Conservation (phyloP, 2,113 vertebrate genomes). For the Saguinus imperator region DNA sequence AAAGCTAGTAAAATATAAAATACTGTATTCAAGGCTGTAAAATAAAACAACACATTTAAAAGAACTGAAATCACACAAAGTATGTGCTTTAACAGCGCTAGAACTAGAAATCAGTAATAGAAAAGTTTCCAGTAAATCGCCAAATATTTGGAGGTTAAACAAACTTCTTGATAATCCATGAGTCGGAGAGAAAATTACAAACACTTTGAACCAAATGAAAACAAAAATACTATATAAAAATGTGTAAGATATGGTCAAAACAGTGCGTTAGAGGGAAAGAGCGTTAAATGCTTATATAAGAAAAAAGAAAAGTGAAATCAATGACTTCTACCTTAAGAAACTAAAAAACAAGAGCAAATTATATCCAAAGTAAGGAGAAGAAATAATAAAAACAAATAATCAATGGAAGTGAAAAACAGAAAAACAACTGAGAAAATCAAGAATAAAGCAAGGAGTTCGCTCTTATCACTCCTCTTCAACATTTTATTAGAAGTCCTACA, state of each 20-base stretch:
- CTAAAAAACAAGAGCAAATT: neutral
- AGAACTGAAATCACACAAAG: neutral
- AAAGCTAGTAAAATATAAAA: neutral
- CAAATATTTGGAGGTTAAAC: neutral
- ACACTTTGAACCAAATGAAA: neutral
- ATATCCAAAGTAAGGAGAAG: neutral
- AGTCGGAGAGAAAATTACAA: neutral
- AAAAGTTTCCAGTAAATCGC: neutral
- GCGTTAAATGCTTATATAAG: neutral
- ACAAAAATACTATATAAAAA: neutral
- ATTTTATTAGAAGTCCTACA: neutral
- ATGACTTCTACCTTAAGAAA: neutral
- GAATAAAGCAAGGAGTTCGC: neutral
- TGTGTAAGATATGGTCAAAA: neutral
- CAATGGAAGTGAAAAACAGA: neutral
- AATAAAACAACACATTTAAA: neutral
- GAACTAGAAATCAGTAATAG: neutral
- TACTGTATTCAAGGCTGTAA: neutral
- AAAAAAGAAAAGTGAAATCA: neutral
- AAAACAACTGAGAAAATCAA: neutral
- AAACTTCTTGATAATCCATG: neutral
- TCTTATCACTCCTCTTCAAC: neutral
- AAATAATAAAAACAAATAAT: neutral
- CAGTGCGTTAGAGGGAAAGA: neutral
- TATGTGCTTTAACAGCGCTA: neutral